phyloP scores from a whole-genome alignment of 2,113 vertebrate genomes.

The Hassar affinis region DNA sequence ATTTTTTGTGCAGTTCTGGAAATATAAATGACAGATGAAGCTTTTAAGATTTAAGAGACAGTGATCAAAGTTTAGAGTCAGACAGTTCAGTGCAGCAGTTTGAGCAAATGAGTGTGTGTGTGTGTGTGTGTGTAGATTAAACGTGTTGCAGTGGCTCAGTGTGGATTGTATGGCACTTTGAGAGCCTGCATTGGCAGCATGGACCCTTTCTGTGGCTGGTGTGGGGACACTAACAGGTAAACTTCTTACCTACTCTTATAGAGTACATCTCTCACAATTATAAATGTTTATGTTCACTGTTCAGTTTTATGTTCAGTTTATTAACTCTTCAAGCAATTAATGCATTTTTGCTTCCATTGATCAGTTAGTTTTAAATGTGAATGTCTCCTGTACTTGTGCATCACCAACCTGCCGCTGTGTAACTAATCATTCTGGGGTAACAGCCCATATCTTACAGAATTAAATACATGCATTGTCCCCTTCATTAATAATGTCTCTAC shows the following conservation, averaged over 20 bases:
- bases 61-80: neutral
- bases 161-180: slow-evolving; percentile 66
- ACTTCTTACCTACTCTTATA: neutral
- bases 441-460: neutral
- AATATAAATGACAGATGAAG: neutral
- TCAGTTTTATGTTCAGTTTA: neutral
- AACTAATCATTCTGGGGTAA: neutral
- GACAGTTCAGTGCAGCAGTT: neutral
- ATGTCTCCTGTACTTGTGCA: neutral
- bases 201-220: slow-evolving; percentile 92
- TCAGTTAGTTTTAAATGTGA: neutral
- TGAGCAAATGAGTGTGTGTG: slow-evolving; percentile 21
- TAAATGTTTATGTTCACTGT: neutral
- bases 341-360: neutral
- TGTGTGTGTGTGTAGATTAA: slow-evolving; percentile 73
- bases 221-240: slow-evolving; percentile 61
- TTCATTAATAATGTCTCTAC: no score
- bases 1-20: neutral
- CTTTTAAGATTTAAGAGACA: neutral
- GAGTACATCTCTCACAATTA: neutral
- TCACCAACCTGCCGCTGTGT: neutral
- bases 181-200: slow-evolving; percentile 76
- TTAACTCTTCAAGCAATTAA: neutral
- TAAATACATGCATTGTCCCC: neutral
- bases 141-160: slow-evolving; percentile 78